Evolutionary conservation across 2,113 vertebrate genomes (phyloP).

Genomic region (Verasper variegatus): DNA sequence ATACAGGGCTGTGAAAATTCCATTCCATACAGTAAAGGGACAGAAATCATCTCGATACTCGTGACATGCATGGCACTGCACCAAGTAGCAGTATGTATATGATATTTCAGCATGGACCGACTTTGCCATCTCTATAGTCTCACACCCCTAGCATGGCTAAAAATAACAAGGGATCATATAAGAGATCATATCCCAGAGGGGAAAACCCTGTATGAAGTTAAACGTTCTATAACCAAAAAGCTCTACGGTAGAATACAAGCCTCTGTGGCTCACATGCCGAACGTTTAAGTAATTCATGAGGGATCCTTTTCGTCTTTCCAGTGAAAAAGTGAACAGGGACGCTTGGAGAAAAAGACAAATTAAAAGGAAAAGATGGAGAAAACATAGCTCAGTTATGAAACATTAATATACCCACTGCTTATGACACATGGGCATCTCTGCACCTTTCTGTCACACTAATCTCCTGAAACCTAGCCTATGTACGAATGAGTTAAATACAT

Average conservation of each 20-base stretch:
- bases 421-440: background rate
- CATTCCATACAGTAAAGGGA: background rate
- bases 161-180: constrained; percentile 10
- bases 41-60: too few species aligned
- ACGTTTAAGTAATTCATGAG: constrained; percentile 58
- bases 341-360: constrained; percentile 22
- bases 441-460: constrained; percentile 35
- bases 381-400: constrained; percentile 53
- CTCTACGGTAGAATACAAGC: constrained; percentile 8
- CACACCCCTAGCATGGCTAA: background rate
- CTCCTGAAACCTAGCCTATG: constrained; percentile 34
- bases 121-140: background rate
- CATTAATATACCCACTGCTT: constrained; percentile 56
- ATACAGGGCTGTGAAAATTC: too few species aligned
- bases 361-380: constrained; percentile 29
- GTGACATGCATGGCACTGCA: background rate
- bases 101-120: background rate
- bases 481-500: constrained; percentile 30
- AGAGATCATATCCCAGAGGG: constrained; percentile 12
- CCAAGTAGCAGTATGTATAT: too few species aligned
- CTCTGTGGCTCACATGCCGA: constrained; percentile 21
- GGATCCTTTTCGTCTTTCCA: constrained; percentile 29
- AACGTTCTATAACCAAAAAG: constrained; percentile 4
- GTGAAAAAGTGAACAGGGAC: background rate
- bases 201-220: constrained; percentile 18